Evolutionary conservation across 2,888 invertebrate genomes (phyloP), one percentile per base, ranked within the genome.

Genomic region (Stenchaetothrips biformis): DNA sequence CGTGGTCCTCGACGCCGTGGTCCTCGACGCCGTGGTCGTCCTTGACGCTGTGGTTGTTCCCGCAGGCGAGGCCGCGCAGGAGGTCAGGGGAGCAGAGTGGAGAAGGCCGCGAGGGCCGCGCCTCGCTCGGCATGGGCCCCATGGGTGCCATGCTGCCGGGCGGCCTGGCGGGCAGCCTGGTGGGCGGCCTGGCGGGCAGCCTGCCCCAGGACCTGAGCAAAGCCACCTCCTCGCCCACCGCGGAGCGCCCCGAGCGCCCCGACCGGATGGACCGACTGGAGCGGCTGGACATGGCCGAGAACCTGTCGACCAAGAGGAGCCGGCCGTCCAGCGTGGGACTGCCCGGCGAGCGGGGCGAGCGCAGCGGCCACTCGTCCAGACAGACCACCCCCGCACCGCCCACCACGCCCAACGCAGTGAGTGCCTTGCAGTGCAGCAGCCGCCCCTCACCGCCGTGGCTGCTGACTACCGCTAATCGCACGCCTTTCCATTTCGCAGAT

Each of bases 11-110:
- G 67, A 11, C 67, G 25, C 7, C 21, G 25, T 11, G 67, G 67
- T 8, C 25, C 21, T n/a, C 25, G 37, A 37, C 37, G 37, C 37
- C 37, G 1, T 21, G 67, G 7, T 8, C 21, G n/a, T 21, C 67
- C 67, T 74, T 21, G 25, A 8, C 67, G 37, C 77, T 21, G 77
- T 78, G 21, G 80, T 79, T 80, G 79, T 82, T n/a, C 79, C 81
- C 81, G 21, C 81, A 96, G 87, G 95, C 95, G 9, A 89, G 95
- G 79, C 96, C 96, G 4, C 89, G 95, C 78, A 89, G 96, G 83
- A 90, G 95, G 85, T 95, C 95, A 0, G 95, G 95, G 8, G 96
- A 96, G 84, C 83, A 90, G 81, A 87, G 88, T 83, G 89, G 90
- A 47, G 84, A 48, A 21, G 59, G 59, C 13, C 18, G 59, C 13